phyloP scores from a whole-genome alignment of 2,113 vertebrate genomes.

The Pelusios castaneus region DNA sequence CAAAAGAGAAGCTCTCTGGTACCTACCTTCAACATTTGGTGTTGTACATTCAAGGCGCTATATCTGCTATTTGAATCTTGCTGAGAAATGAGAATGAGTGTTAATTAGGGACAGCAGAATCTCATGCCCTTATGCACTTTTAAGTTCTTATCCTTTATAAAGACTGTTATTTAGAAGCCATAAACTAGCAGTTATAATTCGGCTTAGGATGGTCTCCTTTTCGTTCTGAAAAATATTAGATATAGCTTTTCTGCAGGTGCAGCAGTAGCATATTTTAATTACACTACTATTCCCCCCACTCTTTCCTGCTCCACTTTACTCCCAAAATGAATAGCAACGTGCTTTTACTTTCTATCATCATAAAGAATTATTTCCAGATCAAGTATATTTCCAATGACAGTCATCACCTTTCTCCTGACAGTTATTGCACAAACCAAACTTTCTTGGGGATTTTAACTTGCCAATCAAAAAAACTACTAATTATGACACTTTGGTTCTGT shows the following conservation, averaged over 20 bases:
- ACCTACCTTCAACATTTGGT: conserved; percentile 97
- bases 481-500: background rate
- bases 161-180: rapidly evolving
- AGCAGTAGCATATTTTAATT: background rate
- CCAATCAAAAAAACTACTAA: background rate
- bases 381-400: conserved; percentile 16
- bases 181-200: background rate
- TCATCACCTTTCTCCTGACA: background rate
- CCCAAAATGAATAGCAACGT: conserved; percentile 2
- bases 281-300: background rate
- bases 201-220: background rate
- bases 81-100: conserved; percentile 76
- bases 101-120: background rate
- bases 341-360: conserved; percentile 8
- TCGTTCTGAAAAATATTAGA: background rate
- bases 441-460: conserved; percentile 27
- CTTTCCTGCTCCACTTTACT: conserved; percentile 21
- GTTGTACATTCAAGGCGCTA: conserved; percentile 90
- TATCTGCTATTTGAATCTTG: conserved; percentile 90
- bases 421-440: conserved; percentile 6
- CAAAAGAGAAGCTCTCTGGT: no score
- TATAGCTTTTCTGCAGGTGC: background rate
- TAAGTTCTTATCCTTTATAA: background rate
- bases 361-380: conserved; percentile 22
- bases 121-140: background rate